Evolutionary conservation across 2,113 vertebrate species (phyloP).

Genomic region (Pelobates fuscus): DNA sequence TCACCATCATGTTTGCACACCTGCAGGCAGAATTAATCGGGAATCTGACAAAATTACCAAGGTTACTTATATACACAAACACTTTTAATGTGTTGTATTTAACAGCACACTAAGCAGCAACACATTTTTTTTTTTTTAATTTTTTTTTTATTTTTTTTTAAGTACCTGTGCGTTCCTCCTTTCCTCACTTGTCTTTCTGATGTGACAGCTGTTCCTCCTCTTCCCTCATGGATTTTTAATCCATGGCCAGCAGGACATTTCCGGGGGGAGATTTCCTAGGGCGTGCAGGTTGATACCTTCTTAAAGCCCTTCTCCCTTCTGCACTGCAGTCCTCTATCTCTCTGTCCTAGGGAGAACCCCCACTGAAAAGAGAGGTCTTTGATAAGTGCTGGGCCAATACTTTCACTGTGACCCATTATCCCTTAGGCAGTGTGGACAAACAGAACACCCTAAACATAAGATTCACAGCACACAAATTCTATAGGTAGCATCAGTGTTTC

Average conservation of each 20-base stretch:
- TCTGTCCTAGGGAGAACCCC: constrained; percentile 38
- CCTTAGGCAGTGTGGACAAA: constrained; percentile 1
- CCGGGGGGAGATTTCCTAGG: not conserved
- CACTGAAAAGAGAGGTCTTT: constrained; percentile 20
- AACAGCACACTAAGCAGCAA: not conserved
- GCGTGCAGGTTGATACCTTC: not conserved
- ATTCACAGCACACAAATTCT: not conserved
- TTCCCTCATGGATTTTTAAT: constrained; percentile 6
- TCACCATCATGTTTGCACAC: no score
- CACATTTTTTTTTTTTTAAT: no score
- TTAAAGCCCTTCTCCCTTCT: not conserved
- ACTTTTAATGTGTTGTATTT: not conserved
- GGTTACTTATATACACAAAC: not conserved
- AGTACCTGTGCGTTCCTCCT: constrained; percentile 40
- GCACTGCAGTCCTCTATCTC: constrained; percentile 39
- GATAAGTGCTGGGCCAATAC: constrained; percentile 25
- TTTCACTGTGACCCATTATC: constrained; percentile 35
- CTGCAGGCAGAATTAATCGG: not conserved
- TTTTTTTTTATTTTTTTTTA: no score
- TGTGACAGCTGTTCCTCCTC: constrained; percentile 12
- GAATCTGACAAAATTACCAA: not conserved
- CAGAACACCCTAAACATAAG: constrained; percentile 7
- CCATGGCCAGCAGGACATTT: constrained; percentile 13
- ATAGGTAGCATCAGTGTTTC: constrained; percentile 7
- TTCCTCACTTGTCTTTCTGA: constrained; percentile 24